Base-by-base conservation (phyloP, 2,888 invertebrate species). In the Oasisia sp. region DNA sequence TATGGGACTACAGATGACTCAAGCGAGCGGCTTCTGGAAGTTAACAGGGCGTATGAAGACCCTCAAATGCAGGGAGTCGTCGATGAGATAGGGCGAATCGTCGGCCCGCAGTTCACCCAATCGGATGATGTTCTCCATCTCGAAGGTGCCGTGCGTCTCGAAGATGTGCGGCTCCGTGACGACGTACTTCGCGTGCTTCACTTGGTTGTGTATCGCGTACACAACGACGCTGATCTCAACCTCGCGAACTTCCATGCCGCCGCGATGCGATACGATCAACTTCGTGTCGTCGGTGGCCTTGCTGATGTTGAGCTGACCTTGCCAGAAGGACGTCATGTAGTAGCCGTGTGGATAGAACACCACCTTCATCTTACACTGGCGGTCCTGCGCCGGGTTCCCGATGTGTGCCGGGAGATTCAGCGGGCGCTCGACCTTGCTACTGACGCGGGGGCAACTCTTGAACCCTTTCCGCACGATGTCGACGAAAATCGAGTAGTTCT, bases 271-370 rank as follows among this genome's bases (percentile, higher is more conserved):
- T n/a, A 94, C 92, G 32, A 94, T 91, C 93, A 94, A 32, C 91
- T 93, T 93, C 89, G 94, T 94, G 19, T 50, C 91, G 45, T 94
- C 94, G 1, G 94, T 93, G 7, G 93, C 93, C 92, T 94, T 94
- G 32, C 93, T 93, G 50, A 94, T 91, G 58, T 94, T 94, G 32
- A 94, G 91, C 91, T 94, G 94, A 0, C 94, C 93, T 44, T 94
- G 94, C 94, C 94, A 94, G 89, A 94, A 92, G 0, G 94, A 94
- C 12, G 94, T 94, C 56, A 93, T 93, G 93, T 94, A 94, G 91
- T 92, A 94, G 19, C 94, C 93, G 44, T 92, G 93, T 0, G 94
- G 93, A 91, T 92, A 93, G 91, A 93, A 93, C 5, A 93, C 93
- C 1, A 94, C 93, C 92, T 94, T 94, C 92, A 94, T 92, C 92